phyloP scores from a whole-genome alignment of 1,140 invertebrate genomes.

The Drosophila quadrilineata region DNA sequence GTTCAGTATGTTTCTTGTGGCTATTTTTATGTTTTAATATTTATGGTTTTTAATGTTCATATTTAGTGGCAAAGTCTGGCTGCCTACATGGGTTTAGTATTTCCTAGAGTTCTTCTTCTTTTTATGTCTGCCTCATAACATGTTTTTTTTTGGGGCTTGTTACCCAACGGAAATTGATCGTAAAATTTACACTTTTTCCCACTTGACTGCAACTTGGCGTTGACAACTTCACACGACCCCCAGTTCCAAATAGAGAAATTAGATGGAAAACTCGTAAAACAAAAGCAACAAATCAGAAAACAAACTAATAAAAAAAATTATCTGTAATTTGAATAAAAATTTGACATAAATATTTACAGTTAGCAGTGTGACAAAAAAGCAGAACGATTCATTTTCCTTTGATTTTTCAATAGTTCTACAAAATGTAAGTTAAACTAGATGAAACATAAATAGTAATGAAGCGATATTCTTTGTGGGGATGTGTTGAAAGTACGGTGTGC shows the following conservation, averaged over 20 bases:
- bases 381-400: too few species aligned
- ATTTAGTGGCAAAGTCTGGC: conserved; percentile 57
- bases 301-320: conserved; percentile 9
- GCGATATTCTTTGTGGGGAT: too few species aligned
- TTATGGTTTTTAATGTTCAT: conserved; percentile 74
- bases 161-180: conserved; percentile 65
- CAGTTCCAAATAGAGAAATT: not conserved
- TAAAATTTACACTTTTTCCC: conserved; percentile 43
- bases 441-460: too few species aligned
- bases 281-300: not conserved
- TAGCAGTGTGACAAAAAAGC: too few species aligned
- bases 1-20: conserved; percentile 33
- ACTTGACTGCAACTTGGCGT: not conserved
- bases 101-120: conserved; percentile 23
- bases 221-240: conserved; percentile 61
- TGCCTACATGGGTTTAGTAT: conserved; percentile 47
- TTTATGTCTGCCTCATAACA: conserved; percentile 22
- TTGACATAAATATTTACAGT: too few species aligned
- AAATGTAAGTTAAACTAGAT: too few species aligned
- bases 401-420: too few species aligned
- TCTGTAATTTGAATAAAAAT: not conserved
- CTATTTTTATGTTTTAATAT: conserved; percentile 60
- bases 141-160: conserved; percentile 34
- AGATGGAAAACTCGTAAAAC: conserved; percentile 3
- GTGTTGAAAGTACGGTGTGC: too few species aligned